Percentiles rank a stretch among this genome's conserved stretches.
phyloP scores from a whole-genome alignment of 37 sponge, comb jelly and placozoan species.

The Halisarca cf. caerulea region DNA sequence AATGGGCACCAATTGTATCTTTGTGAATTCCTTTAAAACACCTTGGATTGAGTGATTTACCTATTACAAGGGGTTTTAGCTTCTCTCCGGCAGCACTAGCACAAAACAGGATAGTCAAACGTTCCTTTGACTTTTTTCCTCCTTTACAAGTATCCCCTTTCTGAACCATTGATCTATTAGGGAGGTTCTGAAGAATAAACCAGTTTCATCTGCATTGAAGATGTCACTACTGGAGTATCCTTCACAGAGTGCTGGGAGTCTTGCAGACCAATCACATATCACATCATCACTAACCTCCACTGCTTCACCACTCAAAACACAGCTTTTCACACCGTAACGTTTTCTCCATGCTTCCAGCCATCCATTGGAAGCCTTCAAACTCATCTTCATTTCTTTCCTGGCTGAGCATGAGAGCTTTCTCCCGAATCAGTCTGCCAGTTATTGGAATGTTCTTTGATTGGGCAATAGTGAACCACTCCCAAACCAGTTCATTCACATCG shows the following conservation, averaged over 20 bases:
- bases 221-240: not conserved
- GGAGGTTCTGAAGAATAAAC: slow-evolving; percentile 14
- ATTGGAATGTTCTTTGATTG: slow-evolving; percentile 21
- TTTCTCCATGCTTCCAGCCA: slow-evolving; percentile 54
- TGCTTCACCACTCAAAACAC: slow-evolving; percentile 27
- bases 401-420: not conserved
- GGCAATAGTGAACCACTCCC: slow-evolving; percentile 3
- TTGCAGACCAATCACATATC: slow-evolving; percentile 33
- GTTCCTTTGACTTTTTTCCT: slow-evolving; percentile 22
- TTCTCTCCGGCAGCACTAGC: slow-evolving; percentile 28
- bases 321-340: slow-evolving; percentile 21
- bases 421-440: slow-evolving; percentile 10
- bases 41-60: slow-evolving; percentile 17
- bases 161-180: slow-evolving; percentile 7
- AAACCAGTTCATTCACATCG: slow-evolving; percentile 6
- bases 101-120: slow-evolving; percentile 25
- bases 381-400: not conserved
- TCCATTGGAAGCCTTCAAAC: slow-evolving; percentile 45
- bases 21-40: slow-evolving; percentile 29
- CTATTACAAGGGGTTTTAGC: slow-evolving; percentile 1
- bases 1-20: not conserved
- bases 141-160: slow-evolving; percentile 20
- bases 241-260: not conserved
- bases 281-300: slow-evolving; percentile 24
- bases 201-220: slow-evolving; percentile 32